Base-by-base conservation (phyloP, 2,888 invertebrate genomes). In the Pyrgus malvae region DNA sequence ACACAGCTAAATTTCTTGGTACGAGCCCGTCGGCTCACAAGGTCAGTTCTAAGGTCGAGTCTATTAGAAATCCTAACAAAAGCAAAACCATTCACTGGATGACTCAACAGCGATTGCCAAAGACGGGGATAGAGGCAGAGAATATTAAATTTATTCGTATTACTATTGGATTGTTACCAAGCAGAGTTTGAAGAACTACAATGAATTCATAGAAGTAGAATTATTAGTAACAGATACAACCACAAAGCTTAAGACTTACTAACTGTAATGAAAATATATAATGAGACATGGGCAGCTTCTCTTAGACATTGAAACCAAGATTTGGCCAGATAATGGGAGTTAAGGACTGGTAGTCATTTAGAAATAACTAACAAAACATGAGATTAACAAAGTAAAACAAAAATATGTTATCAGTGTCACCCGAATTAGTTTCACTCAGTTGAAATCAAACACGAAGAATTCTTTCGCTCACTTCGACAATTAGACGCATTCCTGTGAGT, bases 401-500 rank as follows among this genome's bases (percentile, higher is more conserved):
- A 54, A 45, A 54, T 12, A 19, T 11, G n/a, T 42, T 40, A 48
- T 46, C 49, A 23, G 59, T 55, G 65, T 62, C 59, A 68, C 65
- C 68, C 63, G 70, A 73, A 71, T 70, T 70, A 64, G 68, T 77
- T 81, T 83, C 77, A 70, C 76, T 75, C 70, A 80, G 75, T 78
- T 76, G 80, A 82, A 85, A 84, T 80, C 72, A 75, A 78, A 80
- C 78, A 76, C 78, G 76, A 78, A 70, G 69, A 67, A 76, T 78
- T 73, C 74, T 76, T 80, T 74, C 79, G 71, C 76, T 76, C 78
- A 77, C 75, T 73, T 73, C 74, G 70, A 81, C 73, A 84, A 85
- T 86, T 84, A 86, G 82, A 79, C 74, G 76, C 83, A 85, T 87
- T 83, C 84, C 80, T 74, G 74, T 83, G 86, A 86, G 66, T 83